These are phyloP conservation scores for Stenopsyche tienmushanensis DNA, from an alignment of 1,140 invertebrate genomes.

Conservation along the genomic window DNA sequence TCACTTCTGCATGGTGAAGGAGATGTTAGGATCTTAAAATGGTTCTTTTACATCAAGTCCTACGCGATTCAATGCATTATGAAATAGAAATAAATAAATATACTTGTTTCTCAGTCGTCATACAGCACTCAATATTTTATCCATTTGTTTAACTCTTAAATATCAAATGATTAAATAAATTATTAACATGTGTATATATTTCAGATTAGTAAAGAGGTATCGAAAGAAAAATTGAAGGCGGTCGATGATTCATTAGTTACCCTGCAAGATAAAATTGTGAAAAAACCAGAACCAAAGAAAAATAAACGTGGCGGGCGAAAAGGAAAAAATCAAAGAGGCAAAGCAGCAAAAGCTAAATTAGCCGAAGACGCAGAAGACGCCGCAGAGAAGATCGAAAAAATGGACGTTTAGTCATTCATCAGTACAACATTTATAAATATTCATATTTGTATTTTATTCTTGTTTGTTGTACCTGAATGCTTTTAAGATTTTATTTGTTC, in stretches of 20 bases:
- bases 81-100: too few species aligned
- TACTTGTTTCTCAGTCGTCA: too few species aligned
- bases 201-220: slow-evolving; percentile 31
- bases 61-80: too few species aligned
- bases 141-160: too few species aligned
- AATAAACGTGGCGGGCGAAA: slow-evolving; percentile 30
- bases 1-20: too few species aligned
- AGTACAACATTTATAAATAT: neutral
- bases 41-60: too few species aligned
- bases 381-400: slow-evolving; percentile 27
- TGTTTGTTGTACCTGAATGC: neutral
- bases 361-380: slow-evolving; percentile 15
- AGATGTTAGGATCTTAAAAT: too few species aligned
- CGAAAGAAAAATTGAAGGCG: slow-evolving; percentile 33
- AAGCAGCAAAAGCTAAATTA: slow-evolving; percentile 14
- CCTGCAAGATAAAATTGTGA: slow-evolving; percentile 35
- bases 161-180: too few species aligned
- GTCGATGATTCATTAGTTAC: slow-evolving; percentile 32
- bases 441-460: slow-evolving; percentile 4
- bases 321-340: slow-evolving; percentile 24
- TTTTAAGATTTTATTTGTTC: slow-evolving; percentile 8
- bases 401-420: slow-evolving; percentile 28
- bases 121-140: too few species aligned
- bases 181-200: too few species aligned
- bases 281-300: slow-evolving; percentile 19